phyloP scores from a whole-genome alignment of 2,888 invertebrate genomes.

The Notodonta dromedarius region DNA sequence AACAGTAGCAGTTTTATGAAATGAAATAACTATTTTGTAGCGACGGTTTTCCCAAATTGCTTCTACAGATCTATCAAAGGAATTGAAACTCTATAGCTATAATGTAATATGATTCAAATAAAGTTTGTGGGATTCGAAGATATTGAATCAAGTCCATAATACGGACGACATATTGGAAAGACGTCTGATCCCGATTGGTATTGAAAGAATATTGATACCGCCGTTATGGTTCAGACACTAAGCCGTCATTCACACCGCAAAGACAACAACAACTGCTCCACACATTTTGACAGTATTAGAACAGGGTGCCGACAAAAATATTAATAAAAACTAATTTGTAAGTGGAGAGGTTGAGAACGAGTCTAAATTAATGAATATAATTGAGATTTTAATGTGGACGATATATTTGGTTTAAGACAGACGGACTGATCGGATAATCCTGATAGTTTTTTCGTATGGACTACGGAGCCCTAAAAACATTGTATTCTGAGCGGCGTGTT shows the following conservation, averaged over 20 bases:
- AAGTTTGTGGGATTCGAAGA: slow-evolving; percentile 6
- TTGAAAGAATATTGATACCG: slow-evolving; percentile 30
- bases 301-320: no score
- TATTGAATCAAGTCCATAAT: slow-evolving; percentile 31
- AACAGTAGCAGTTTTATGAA: not conserved
- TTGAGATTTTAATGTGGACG: no score
- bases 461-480: no score
- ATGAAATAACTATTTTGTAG: slow-evolving; percentile 13
- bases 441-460: no score
- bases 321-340: not conserved
- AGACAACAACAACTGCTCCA: no score
- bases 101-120: slow-evolving; percentile 13
- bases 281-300: no score
- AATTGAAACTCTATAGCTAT: slow-evolving; percentile 24
- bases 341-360: not conserved
- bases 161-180: slow-evolving; percentile 22
- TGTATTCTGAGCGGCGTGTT: no score
- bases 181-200: slow-evolving; percentile 22
- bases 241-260: no score
- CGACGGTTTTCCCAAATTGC: slow-evolving; percentile 30
- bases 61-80: slow-evolving; percentile 17
- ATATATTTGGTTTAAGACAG: no score
- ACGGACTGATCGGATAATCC: no score
- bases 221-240: not conserved
- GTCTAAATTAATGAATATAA: no score